phyloP scores from a whole-genome alignment of 2,113 vertebrate genomes.

The Prietella phreatophila region DNA sequence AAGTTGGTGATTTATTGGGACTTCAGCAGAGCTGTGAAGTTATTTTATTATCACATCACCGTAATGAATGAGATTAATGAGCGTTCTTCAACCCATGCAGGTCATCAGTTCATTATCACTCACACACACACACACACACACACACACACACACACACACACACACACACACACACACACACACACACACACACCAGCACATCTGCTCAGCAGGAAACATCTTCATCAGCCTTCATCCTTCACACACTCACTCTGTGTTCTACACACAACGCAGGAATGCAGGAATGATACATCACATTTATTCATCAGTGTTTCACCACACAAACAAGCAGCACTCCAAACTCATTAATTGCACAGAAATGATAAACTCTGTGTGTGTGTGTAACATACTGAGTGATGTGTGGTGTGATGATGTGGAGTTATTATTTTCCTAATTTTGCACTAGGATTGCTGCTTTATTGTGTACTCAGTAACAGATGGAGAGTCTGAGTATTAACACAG shows the following conservation, averaged over 20 bases:
- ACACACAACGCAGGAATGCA: neutral
- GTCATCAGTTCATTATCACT: neutral
- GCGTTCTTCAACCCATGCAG: neutral
- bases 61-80: conserved; percentile 7
- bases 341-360: no score
- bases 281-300: no score
- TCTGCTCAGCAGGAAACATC: neutral
- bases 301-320: neutral
- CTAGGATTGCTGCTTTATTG: no score
- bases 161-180: no score
- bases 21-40: neutral
- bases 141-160: neutral
- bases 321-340: neutral
- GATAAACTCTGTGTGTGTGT: neutral
- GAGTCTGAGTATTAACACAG: no score
- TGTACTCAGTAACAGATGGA: no score
- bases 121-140: neutral
- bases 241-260: neutral
- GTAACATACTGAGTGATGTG: neutral
- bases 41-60: neutral
- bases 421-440: no score
- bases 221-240: neutral
- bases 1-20: neutral
- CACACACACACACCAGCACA: neutral
- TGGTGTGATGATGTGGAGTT: neutral